A percentile compares a stretch with the other conserved stretches of the same genome.
These are phyloP conservation scores for Ennomos quercinarius DNA, from an alignment of 2,888 invertebrate species.

Conservation along the genomic window DNA sequence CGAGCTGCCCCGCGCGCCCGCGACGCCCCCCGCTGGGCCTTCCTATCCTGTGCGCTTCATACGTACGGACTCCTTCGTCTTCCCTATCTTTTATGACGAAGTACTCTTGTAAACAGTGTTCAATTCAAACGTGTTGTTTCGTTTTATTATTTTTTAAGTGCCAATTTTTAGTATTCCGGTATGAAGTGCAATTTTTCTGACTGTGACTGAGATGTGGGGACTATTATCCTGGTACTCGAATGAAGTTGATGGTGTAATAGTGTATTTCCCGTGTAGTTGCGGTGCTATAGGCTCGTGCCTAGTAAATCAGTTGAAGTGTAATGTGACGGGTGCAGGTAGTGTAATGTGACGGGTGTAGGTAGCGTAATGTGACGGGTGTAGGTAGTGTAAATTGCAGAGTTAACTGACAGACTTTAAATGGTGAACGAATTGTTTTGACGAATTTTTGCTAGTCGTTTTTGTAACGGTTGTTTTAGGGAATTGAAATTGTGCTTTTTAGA, in stretches of 20 bases:
- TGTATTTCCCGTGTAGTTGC: constrained; percentile 47
- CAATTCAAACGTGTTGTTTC: constrained; percentile 8
- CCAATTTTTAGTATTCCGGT: constrained; percentile 23
- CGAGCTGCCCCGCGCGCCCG: constrained; percentile 35
- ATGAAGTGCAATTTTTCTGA: constrained; percentile 6
- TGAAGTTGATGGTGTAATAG: constrained; percentile 12
- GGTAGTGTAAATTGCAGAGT: constrained; percentile 13
- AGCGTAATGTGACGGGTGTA: too few relatives aligned
- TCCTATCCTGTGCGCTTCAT: constrained; percentile 39
- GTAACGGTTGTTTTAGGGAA: constrained; percentile 27
- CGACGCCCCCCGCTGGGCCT: constrained; percentile 35
- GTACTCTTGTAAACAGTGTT: constrained; percentile 42
- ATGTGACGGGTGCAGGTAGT: neutral
- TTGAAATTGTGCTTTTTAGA: constrained; percentile 19
- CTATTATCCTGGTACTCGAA: neutral
- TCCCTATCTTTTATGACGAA: constrained; percentile 58
- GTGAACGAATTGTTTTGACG: constrained; percentile 36
- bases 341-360: too few relatives aligned
- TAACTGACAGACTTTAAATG: constrained; percentile 20
- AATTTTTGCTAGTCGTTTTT: constrained; percentile 40
- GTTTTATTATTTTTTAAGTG: constrained; percentile 19
- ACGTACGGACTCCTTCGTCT: constrained; percentile 42
- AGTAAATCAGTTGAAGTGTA: constrained; percentile 2
- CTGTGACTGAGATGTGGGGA: neutral
- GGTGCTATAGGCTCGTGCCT: constrained; percentile 67